Evolutionary conservation across 2,797 vertebrate species (phyloP), one percentile per base, ranked within the genome.

Genomic region (Tragelaphus eurycerus): DNA sequence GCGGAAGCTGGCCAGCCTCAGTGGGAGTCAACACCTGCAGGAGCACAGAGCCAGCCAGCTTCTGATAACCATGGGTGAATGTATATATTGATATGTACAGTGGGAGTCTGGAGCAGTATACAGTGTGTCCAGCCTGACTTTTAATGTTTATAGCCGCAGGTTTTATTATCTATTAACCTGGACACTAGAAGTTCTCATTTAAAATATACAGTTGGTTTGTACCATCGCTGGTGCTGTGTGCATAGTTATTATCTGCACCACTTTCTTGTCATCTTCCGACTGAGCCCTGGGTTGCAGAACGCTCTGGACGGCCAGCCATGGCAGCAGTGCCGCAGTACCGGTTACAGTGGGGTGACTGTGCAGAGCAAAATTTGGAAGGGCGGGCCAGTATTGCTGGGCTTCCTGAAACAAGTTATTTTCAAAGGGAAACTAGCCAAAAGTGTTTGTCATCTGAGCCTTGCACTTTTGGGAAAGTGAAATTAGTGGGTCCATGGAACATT

Each of bases 391-490:
- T 79, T 64, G 8, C 74, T 89, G n/a, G 94, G 67, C 71, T 96
- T 94, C 8, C 38, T 97, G 25, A 88, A 92, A 95, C 95, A 29
- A 46, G 93, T 96, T 90, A 91, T 97, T 87, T 97, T 87, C 92
- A 97, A 90, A 95, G 46, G 78, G 96, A 74, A 97, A 97, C 55
- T 0, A 0, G 54, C 96, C 91, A 55, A 90, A 96, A 86, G 78
- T 0, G 21, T 96, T 43, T 91, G 83, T 0, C 89, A 85, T 71
- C 86, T 34, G 79, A 86, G 79, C 97, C 89, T 57, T 95, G 79
- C 67, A 10, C 96, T 97, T 97, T 95, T 95, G 98, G 96, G 96
- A 96, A 97, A 86, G 86, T 89, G 89, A 55, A 96, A 94, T 97
- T 89, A 96, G 88, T 94, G 87, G 64, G 67, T 97, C 84, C 12